Conservation (phyloP, 2,888 invertebrate species). For the Plemyria rubiginata region DNA sequence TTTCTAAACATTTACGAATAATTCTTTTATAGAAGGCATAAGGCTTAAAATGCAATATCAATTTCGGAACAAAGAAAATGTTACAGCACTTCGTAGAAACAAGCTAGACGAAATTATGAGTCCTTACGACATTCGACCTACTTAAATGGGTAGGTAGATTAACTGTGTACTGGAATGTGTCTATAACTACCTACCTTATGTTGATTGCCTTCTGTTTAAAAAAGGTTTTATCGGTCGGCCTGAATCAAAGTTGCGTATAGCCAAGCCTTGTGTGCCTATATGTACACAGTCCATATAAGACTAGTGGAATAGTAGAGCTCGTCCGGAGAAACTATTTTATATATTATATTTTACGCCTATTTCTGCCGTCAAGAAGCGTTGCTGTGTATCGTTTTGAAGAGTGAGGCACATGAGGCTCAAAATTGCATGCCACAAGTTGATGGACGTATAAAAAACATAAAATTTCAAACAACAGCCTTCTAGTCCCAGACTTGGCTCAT, state of each 20-base stretch:
- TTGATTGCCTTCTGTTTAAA: not conserved
- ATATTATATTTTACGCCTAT: no score
- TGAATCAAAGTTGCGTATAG: not conserved
- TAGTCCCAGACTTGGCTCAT: no score
- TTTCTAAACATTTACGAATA: slow-evolving; percentile 35
- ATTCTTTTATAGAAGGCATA: slow-evolving; percentile 43
- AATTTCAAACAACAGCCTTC: no score
- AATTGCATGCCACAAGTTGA: no score
- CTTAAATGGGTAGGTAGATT: slow-evolving; percentile 47
- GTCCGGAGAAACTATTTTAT: no score
- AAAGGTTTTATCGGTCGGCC: not conserved
- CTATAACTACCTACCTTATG: not conserved
- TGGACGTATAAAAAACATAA: no score
- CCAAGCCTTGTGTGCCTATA: no score
- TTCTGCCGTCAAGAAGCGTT: no score
- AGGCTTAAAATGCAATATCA: slow-evolving; percentile 45
- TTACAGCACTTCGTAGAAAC: slow-evolving; percentile 53
- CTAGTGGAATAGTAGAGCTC: no score
- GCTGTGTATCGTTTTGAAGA: no score
- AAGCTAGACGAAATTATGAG: slow-evolving; percentile 65
- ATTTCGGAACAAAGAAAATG: slow-evolving; percentile 45
- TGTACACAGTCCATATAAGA: no score
- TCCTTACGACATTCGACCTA: slow-evolving; percentile 59
- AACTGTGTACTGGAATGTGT: slow-evolving; percentile 25
- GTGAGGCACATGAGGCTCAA: no score